These are phyloP conservation scores for Didymodactylos carnosus DNA, from an alignment of 2,888 invertebrate genomes.

Conservation along the genomic window DNA sequence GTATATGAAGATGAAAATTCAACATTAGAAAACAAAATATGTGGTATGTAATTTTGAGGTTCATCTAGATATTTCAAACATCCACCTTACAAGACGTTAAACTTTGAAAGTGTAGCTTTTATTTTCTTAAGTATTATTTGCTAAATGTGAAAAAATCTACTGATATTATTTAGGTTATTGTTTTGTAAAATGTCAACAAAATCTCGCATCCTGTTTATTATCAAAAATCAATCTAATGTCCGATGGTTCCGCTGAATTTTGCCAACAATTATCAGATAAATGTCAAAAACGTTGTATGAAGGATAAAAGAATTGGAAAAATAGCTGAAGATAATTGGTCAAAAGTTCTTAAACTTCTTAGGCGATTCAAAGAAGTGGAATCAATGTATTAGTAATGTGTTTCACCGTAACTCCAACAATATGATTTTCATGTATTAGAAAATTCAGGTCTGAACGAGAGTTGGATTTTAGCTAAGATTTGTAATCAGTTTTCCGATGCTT, in stretches of 20 bases:
- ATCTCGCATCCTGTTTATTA: not conserved
- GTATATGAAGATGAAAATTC: not conserved
- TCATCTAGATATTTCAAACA: too few relatives aligned
- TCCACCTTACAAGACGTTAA: too few relatives aligned
- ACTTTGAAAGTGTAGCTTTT: too few relatives aligned
- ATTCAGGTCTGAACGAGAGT: too few relatives aligned
- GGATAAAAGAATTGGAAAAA: not conserved
- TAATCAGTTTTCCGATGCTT: too few relatives aligned
- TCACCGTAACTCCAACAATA: too few relatives aligned
- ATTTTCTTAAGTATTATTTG: not conserved
- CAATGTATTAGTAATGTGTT: too few relatives aligned
- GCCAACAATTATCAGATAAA: not conserved
- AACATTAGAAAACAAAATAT: not conserved
- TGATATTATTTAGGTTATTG: not conserved
- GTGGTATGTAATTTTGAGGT: not conserved
- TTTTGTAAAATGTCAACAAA: not conserved
- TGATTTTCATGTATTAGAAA: too few relatives aligned
- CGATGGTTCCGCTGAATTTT: not conserved
- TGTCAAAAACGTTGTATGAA: not conserved
- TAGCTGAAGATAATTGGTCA: not conserved
- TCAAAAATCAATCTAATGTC: not conserved
- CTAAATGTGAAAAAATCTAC: not conserved
- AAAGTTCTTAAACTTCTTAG: not conserved
- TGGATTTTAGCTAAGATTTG: too few relatives aligned
- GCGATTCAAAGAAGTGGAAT: too few relatives aligned